phyloP scores from a whole-genome alignment of 2,888 invertebrate genomes.

The Junonia oenone region DNA sequence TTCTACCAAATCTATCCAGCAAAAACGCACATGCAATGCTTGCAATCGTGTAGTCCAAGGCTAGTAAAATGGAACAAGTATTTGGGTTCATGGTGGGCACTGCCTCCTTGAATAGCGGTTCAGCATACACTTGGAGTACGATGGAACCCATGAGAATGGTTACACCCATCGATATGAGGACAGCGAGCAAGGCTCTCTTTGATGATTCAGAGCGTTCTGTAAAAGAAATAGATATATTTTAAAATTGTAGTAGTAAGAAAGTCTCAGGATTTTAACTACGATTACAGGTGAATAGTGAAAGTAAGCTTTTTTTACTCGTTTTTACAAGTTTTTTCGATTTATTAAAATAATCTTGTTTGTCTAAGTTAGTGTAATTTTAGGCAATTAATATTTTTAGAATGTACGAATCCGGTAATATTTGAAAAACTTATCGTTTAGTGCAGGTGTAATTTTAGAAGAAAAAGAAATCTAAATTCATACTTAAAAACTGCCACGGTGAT shows the following conservation, averaged over 20 bases:
- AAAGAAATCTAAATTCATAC: slow-evolving; percentile 29
- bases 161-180: slow-evolving; percentile 47
- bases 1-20: slow-evolving; percentile 59
- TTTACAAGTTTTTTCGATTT: too few relatives aligned
- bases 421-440: too few relatives aligned
- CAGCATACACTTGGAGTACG: slow-evolving; percentile 64
- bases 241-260: too few relatives aligned
- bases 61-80: slow-evolving; percentile 57
- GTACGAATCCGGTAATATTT: too few relatives aligned
- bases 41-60: slow-evolving; percentile 50
- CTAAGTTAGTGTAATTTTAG: too few relatives aligned
- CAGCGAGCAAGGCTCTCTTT: slow-evolving; percentile 43
- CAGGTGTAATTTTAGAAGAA: too few relatives aligned
- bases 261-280: background rate
- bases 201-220: slow-evolving; percentile 56
- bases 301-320: too few relatives aligned
- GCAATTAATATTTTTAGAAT: too few relatives aligned
- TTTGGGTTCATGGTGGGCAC: slow-evolving; percentile 60
- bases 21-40: slow-evolving; percentile 46
- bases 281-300: too few relatives aligned
- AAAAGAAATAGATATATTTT: too few relatives aligned
- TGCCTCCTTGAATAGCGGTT: slow-evolving; percentile 60
- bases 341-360: too few relatives aligned
- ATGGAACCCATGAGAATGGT: slow-evolving; percentile 62
- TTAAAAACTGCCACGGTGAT: slow-evolving; percentile 51